A percentile compares a stretch with the other conserved stretches of the same genome.
These are phyloP conservation scores for Uromys caudimaculatus DNA, from an alignment of 2,797 vertebrate genomes.

Conservation along the genomic window DNA sequence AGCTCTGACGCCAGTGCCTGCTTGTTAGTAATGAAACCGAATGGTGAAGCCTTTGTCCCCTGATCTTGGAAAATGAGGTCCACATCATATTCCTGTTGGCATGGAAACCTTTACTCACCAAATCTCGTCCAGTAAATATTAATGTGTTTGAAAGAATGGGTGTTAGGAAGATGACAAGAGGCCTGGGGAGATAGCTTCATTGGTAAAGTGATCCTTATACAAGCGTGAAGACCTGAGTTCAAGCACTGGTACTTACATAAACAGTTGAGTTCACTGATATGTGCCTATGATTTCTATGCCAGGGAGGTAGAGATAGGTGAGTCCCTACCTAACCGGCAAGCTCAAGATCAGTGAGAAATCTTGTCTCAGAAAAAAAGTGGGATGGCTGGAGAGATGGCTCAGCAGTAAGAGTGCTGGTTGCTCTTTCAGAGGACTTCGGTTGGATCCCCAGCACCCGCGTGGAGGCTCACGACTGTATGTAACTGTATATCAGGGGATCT, in stretches of 20 bases:
- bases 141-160: neutral
- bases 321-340: neutral
- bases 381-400: neutral
- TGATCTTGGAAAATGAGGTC: neutral
- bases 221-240: neutral
- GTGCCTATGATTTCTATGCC: neutral
- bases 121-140: neutral
- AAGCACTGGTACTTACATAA: neutral
- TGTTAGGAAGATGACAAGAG: neutral
- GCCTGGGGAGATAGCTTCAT: neutral
- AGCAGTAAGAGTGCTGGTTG: neutral
- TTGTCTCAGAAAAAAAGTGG: neutral
- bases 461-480: no score
- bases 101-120: conserved; percentile 33
- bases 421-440: neutral
- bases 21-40: neutral
- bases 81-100: neutral
- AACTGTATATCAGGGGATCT: neutral
- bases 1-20: neutral
- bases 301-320: neutral
- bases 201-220: neutral
- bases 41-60: neutral
- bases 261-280: neutral
- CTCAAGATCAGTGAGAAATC: neutral
- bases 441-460: neutral